phyloP scores from a whole-genome alignment of 1,140 invertebrate species.

The Hyles euphorbiae region DNA sequence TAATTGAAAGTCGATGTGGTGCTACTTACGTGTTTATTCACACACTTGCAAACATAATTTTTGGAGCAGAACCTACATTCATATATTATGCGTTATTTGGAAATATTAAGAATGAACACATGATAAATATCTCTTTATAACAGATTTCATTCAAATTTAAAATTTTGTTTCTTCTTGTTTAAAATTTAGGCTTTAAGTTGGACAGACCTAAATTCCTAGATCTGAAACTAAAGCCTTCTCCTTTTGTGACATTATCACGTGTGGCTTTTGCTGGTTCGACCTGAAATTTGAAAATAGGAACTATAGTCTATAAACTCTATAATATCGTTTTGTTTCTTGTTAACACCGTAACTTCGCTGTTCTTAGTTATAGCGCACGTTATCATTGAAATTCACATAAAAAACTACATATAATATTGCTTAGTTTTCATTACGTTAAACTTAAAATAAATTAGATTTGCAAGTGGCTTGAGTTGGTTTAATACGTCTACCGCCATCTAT shows the following conservation, averaged over 20 bases:
- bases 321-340: too few species aligned
- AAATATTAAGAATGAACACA: neutral
- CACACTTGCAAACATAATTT: slow-evolving; percentile 6
- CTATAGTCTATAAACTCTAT: too few species aligned
- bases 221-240: slow-evolving; percentile 45
- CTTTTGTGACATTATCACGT: slow-evolving; percentile 39
- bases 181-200: slow-evolving; percentile 56
- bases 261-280: slow-evolving; percentile 53
- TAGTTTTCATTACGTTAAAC: too few species aligned
- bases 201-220: slow-evolving; percentile 46
- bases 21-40: slow-evolving; percentile 4
- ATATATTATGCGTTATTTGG: neutral
- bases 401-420: too few species aligned
- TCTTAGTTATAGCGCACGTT: too few species aligned
- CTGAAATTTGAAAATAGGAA: slow-evolving; percentile 36
- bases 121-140: neutral
- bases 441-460: too few species aligned
- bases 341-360: too few species aligned
- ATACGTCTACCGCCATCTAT: neutral
- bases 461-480: too few species aligned
- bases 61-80: slow-evolving; percentile 6
- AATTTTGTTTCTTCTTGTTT: slow-evolving; percentile 7
- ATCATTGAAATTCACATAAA: too few species aligned
- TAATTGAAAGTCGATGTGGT: neutral
- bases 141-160: neutral